Evolutionary conservation across 2,113 vertebrate species (phyloP).

Genomic region (Dissostichus mawsoni): DNA sequence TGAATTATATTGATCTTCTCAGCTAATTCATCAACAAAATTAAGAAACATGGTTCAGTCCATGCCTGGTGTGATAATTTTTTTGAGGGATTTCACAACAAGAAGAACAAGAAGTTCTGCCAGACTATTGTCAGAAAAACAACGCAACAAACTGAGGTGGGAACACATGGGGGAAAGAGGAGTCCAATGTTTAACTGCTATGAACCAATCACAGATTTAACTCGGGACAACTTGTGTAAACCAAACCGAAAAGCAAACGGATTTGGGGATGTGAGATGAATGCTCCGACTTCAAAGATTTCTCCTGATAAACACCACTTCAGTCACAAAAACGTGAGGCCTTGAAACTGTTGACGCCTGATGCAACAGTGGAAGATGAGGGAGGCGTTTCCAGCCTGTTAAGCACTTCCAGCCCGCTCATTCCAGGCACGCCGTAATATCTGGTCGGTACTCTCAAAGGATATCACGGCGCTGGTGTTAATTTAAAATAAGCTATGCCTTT

Average conservation of each 20-base stretch:
- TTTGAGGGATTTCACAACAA: no score
- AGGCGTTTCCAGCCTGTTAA: slow-evolving; percentile 6
- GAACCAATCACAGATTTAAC: no score
- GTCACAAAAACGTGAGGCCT: not conserved
- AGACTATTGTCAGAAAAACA: no score
- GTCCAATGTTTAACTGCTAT: no score
- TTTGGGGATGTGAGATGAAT: not conserved
- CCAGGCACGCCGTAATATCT: slow-evolving; percentile 56
- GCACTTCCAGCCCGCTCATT: slow-evolving; percentile 36
- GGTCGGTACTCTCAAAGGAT: slow-evolving; percentile 62
- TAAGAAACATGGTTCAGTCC: no score
- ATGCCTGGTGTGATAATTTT: no score
- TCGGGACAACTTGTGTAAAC: not conserved
- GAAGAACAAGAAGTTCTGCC: no score
- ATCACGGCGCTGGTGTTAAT: slow-evolving; percentile 57
- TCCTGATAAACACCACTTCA: slow-evolving; percentile 11
- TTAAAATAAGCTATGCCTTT: slow-evolving; percentile 67
- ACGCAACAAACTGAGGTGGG: no score
- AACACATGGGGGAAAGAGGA: no score
- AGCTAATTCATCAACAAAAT: no score
- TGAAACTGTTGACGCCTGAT: not conserved
- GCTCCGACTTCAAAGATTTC: not conserved
- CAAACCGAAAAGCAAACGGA: not conserved
- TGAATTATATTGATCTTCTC: no score
- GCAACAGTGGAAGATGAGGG: not conserved